Percentiles rank a stretch among this genome's conserved stretches.
Evolutionary conservation across 2,888 invertebrate species (phyloP).

Genomic region (Tupiocoris notatus): DNA sequence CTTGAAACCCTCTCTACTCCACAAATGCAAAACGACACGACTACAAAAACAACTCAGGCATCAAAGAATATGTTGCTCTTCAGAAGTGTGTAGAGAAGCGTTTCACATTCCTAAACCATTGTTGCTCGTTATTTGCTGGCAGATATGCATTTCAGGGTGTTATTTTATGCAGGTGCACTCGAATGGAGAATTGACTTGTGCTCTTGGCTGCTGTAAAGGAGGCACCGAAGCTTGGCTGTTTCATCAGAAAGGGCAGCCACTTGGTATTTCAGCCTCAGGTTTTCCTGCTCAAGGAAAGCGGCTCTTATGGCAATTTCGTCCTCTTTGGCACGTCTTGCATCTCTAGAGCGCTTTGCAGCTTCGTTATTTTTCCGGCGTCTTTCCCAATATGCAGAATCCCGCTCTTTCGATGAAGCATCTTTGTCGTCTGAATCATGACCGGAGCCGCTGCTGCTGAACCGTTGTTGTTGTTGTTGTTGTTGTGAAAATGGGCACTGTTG

Average conservation of each 20-base stretch:
- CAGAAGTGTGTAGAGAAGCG: too few species aligned
- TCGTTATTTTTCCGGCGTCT: conserved; percentile 88
- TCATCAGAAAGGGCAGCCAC: conserved; percentile 66
- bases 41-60: too few species aligned
- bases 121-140: too few species aligned
- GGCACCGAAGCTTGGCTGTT: conserved; percentile 60
- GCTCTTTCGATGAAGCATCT: conserved; percentile 50
- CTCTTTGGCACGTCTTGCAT: conserved; percentile 84
- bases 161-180: not conserved
- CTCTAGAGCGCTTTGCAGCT: conserved; percentile 88
- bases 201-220: conserved; percentile 53
- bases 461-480: conserved; percentile 21
- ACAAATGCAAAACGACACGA: too few species aligned
- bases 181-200: not conserved
- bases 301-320: conserved; percentile 88
- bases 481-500: not conserved
- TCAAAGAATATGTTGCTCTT: too few species aligned
- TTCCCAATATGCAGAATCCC: conserved; percentile 84
- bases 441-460: conserved; percentile 51
- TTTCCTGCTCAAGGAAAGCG: conserved; percentile 82
- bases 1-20: too few species aligned
- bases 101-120: too few species aligned
- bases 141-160: too few species aligned
- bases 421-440: conserved; percentile 58
- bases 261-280: conserved; percentile 72